Evolutionary conservation across 1,140 invertebrate species (phyloP), one percentile per base, ranked within the genome.

Genomic region (Zaprionus davidi): DNA sequence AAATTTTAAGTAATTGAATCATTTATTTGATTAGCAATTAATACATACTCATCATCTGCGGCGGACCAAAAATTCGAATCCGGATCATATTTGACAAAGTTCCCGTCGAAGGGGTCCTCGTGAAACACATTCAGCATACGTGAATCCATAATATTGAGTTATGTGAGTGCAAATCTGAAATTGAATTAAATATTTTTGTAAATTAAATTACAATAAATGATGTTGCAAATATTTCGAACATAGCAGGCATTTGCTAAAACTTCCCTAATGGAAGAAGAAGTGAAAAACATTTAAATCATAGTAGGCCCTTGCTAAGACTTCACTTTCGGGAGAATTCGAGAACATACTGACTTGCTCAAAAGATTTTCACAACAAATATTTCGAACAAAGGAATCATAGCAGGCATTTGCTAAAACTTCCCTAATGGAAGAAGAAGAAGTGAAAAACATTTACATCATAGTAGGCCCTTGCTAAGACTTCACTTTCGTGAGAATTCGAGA

Each of bases 101-200:
- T 91, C 22, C 86, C 90, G 55, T 92, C 91, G 20, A 90, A 92
- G 55, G 83, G 83, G 77, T 92, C 91, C 75, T 92, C 91, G 46
- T 91, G 90, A 67, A 92, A 91, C 20, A 81, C 90, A 67, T 91
- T 92, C 20, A 92, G 74, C 71, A 92, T 72, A 51, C 82, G 75
- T 59, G 91, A 92, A 76, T 92, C 91, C 91, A 92, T 92, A 58
- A 28, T 72, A 51, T 36, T 22, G 31, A 67, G 22, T 13, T 66
- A 24, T 6, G 17, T 53, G n/a, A 28, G 60, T 55, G 22, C 11
- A n/a, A 55, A 31, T 28, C 11, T 26, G 6, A 12, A 58, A 62
- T 17, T 5, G 1, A 12, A 38, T 38, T 64, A 11, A 3, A 12
- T 11, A 49, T 22, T 22, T n/a, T 20, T 20, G 6, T 17, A 3